phyloP scores from a whole-genome alignment of 2,113 vertebrate genomes.

The Strix uralensis region DNA sequence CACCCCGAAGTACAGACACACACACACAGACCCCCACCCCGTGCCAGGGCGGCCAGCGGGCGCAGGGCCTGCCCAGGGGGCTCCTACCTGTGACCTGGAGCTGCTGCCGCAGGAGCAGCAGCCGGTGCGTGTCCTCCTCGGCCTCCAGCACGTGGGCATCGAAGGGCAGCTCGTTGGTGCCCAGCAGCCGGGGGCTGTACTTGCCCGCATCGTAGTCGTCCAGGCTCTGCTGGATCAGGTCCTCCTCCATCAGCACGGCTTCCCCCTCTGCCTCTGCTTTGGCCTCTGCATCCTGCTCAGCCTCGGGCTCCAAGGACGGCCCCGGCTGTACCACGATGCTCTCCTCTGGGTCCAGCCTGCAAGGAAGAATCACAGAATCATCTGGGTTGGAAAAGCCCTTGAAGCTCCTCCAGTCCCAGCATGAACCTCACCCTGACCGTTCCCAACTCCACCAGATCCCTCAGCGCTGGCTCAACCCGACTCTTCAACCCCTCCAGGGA shows the following conservation, averaged over 20 bases:
- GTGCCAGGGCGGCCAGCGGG: fast-evolving
- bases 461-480: too few species aligned
- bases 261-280: conserved; percentile 77
- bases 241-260: conserved; percentile 93
- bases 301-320: conserved; percentile 48
- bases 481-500: too few species aligned
- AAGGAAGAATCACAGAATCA: not conserved
- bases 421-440: too few species aligned
- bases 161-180: conserved; percentile 85
- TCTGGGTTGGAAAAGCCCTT: too few species aligned
- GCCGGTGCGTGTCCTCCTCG: conserved; percentile 85
- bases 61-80: fast-evolving
- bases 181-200: conserved; percentile 91
- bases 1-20: fast-evolving
- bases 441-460: too few species aligned
- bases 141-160: conserved; percentile 87
- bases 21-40: fast-evolving
- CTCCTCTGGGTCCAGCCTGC: conserved; percentile 64
- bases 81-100: conserved; percentile 89
- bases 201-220: conserved; percentile 91
- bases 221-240: conserved; percentile 96
- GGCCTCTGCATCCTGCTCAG: conserved; percentile 29
- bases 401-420: too few species aligned
- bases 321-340: not conserved
- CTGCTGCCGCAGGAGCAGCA: conserved; percentile 87